Evolutionary conservation across 2,888 invertebrate genomes (phyloP), one percentile per base, ranked within the genome.

Genomic region (Cataglyphis altisquamis): DNA sequence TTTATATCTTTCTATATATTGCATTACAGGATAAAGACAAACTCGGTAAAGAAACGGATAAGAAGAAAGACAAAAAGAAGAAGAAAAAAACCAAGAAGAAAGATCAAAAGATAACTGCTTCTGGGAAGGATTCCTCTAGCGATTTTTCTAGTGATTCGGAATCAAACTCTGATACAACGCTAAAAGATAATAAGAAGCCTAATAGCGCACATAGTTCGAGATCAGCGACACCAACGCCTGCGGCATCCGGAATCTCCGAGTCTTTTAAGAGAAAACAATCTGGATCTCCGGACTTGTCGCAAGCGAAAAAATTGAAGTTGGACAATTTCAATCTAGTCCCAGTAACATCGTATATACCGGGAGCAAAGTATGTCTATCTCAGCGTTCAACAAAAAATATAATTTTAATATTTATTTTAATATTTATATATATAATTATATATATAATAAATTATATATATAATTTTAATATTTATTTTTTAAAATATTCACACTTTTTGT

Each of bases 161-260:
- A n/a, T 93, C 94, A 0, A 94, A 91, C 60, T 91, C 93, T 1
- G 94, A 94, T 75, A 86, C 92, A 9, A 60, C 88, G 0, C 1
- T 60, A 6, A 94, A 93, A 70, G 95, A 94, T 21, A 96, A 94
- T 21, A 96, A 96, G 92, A 93, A 94, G 88, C 89, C 93, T 2
- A 95, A 95, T 87, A 96, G 96, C 91, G 95, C 95, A 10, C 96
- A 95, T 86, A 96, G 96, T 92, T 96, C 96, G 4, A 93, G 96
- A 82, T 95, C 96, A 5, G 94, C 93, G 3, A 95, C 95, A 25
- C 95, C 95, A 4, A 94, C 93, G 5, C 91, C 95, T 1, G 94
- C 95, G 1, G 94, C 95, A 4, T 95, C 95, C 0, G 95, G 94
- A 2, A 75, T 92, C 29, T 90, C 91, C 15, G 94, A 94, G 85